These are phyloP conservation scores for Tringa solitaria DNA, from an alignment of 2,113 vertebrate species.

Conservation along the genomic window DNA sequence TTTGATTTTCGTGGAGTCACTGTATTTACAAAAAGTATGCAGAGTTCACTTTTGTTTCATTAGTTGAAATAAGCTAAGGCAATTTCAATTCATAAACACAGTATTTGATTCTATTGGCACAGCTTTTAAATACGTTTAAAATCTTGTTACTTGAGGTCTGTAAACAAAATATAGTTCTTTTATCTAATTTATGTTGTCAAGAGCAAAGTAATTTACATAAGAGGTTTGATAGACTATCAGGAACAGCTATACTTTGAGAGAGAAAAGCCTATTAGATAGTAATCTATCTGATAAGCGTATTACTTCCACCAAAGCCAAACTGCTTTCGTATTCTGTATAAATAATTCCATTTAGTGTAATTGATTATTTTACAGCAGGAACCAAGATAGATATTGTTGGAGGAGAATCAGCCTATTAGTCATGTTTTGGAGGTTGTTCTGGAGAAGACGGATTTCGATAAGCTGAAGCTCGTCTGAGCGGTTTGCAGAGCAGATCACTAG, in stretches of 20 bases:
- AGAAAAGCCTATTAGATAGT: constrained; percentile 55
- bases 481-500: neutral
- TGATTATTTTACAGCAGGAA: constrained; percentile 51
- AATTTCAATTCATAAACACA: constrained; percentile 31
- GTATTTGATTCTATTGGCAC: neutral
- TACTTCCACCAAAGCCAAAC: constrained; percentile 28
- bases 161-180: constrained; percentile 50
- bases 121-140: constrained; percentile 35
- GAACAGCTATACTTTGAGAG: neutral
- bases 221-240: constrained; percentile 35
- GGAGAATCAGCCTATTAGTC: constrained; percentile 28
- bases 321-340: constrained; percentile 25
- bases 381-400: constrained; percentile 23
- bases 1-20: constrained; percentile 27
- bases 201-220: constrained; percentile 46
- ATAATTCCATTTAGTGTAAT: constrained; percentile 53
- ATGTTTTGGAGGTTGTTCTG: constrained; percentile 11
- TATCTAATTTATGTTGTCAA: constrained; percentile 48
- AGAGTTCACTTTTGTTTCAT: constrained; percentile 1
- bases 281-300: constrained; percentile 60
- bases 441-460: neutral
- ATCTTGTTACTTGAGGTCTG: constrained; percentile 18
- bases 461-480: neutral
- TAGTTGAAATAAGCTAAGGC: neutral
- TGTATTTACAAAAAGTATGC: neutral